Conservation (phyloP, 2,113 vertebrate species). For the Hucho hucho region DNA sequence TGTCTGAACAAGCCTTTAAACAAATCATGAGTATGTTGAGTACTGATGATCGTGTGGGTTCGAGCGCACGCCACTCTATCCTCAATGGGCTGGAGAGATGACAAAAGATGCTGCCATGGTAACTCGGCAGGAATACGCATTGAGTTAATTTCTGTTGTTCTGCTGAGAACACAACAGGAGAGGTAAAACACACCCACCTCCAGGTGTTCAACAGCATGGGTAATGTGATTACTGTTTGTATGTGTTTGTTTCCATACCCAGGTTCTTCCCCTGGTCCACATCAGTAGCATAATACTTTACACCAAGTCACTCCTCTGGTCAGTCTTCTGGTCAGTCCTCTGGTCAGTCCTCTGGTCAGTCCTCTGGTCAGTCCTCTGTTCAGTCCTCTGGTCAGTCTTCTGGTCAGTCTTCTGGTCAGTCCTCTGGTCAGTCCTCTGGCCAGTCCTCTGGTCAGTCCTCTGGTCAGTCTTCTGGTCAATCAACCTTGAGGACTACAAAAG, state of each 20-base stretch:
- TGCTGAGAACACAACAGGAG: conserved; percentile 2
- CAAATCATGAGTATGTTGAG: neutral
- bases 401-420: no score
- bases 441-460: no score
- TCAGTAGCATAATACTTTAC: conserved; percentile 49
- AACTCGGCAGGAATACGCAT: conserved; percentile 27
- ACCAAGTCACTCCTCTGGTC: conserved; percentile 21
- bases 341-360: no score
- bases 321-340: no score
- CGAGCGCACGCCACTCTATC: neutral
- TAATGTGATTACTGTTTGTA: neutral
- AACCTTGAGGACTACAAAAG: conserved; percentile 74
- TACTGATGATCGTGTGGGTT: conserved; percentile 19
- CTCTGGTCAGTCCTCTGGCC: no score
- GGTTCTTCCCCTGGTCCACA: conserved; percentile 67
- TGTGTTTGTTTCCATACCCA: conserved; percentile 38
- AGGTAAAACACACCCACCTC: neutral
- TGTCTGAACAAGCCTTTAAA: neutral
- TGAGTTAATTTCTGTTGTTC: conserved; percentile 12
- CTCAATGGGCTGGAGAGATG: conserved; percentile 20
- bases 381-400: no score
- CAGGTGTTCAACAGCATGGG: conserved; percentile 2
- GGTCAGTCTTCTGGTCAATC: conserved; percentile 13
- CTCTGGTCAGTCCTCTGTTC: no score
- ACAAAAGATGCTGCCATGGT: conserved; percentile 37